A percentile compares a stretch with the other conserved stretches of the same genome.
Evolutionary conservation across 2,113 vertebrate species (phyloP).

Genomic region (Malurus alboscapulatus): DNA sequence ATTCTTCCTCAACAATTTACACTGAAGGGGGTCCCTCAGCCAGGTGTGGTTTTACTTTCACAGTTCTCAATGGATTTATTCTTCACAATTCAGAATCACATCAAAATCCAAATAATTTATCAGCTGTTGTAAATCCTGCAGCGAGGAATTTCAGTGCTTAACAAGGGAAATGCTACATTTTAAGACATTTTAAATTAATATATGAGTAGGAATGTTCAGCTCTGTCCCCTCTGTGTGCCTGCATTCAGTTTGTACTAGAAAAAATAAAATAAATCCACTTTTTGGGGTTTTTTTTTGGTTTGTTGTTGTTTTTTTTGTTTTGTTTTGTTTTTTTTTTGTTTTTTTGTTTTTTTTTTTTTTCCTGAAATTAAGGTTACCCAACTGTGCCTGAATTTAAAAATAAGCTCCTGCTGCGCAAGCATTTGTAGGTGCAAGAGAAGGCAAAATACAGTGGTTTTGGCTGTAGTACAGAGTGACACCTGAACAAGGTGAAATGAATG

Average conservation of each 20-base stretch:
- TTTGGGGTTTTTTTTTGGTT: background rate
- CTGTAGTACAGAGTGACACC: background rate
- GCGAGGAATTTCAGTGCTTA: background rate
- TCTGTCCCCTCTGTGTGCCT: background rate
- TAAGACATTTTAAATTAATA: background rate
- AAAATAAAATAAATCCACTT: background rate
- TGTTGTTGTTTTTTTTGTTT: too few species aligned
- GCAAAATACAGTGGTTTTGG: background rate
- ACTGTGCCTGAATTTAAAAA: background rate
- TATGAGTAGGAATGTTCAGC: background rate
- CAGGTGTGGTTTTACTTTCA: background rate
- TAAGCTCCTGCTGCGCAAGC: background rate
- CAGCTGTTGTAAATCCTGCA: background rate
- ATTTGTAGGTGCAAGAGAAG: background rate
- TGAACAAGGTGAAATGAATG: background rate
- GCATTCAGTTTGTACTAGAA: background rate
- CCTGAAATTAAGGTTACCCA: background rate
- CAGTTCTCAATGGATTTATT: background rate
- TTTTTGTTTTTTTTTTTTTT: too few species aligned
- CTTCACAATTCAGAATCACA: background rate
- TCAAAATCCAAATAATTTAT: background rate
- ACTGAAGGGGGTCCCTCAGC: background rate
- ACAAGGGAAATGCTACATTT: background rate
- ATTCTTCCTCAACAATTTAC: background rate
- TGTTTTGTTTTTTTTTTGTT: too few species aligned